Conservation (phyloP, 2,888 invertebrate species). For the Parascotia fuliginaria region DNA sequence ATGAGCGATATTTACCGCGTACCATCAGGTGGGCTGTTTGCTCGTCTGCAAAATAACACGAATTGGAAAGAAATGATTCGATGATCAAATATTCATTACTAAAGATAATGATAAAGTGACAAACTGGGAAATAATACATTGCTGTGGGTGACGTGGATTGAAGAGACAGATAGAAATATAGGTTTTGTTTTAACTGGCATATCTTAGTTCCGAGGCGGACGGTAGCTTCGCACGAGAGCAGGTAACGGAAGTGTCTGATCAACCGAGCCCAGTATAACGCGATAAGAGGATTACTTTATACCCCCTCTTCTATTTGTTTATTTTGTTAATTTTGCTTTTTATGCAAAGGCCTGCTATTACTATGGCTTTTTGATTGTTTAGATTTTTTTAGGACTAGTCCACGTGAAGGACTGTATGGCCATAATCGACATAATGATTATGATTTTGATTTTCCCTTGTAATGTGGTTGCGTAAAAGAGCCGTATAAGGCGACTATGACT, state of each 20-base stretch:
- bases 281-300: slow-evolving; percentile 67
- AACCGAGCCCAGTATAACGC: slow-evolving; percentile 53
- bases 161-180: slow-evolving; percentile 39
- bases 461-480: too few relatives aligned
- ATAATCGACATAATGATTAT: too few relatives aligned
- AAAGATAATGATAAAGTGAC: too few relatives aligned
- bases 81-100: too few relatives aligned
- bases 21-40: too few relatives aligned
- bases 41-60: too few relatives aligned
- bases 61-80: too few relatives aligned
- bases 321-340: slow-evolving; percentile 61
- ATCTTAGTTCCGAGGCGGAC: slow-evolving; percentile 43
- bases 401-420: too few relatives aligned
- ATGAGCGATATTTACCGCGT: too few relatives aligned
- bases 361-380: slow-evolving; percentile 23
- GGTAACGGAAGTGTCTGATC: slow-evolving; percentile 57
- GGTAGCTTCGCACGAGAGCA: slow-evolving; percentile 28
- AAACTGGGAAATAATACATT: slow-evolving; percentile 11
- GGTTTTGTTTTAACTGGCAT: slow-evolving; percentile 54
- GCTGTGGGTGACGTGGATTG: slow-evolving; percentile 4
- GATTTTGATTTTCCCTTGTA: too few relatives aligned
- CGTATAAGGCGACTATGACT: too few relatives aligned
- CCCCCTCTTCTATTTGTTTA: slow-evolving; percentile 56
- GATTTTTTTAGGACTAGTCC: neutral
- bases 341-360: slow-evolving; percentile 33